Percentiles rank a stretch among this genome's conserved stretches.
Conservation (phyloP, 2,113 vertebrate species). For the Tamias sibiricus region DNA sequence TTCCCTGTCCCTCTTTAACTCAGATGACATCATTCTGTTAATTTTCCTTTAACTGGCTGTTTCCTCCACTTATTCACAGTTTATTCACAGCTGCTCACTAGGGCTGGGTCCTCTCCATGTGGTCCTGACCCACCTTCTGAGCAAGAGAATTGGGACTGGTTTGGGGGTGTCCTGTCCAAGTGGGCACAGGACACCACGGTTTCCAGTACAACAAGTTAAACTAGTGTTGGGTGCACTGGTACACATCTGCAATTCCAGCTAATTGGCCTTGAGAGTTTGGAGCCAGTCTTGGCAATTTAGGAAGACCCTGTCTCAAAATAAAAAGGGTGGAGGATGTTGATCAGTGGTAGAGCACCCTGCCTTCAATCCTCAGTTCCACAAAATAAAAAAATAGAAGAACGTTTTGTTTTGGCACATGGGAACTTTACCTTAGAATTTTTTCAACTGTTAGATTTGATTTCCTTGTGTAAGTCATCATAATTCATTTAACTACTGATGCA, state of each 20-base stretch:
- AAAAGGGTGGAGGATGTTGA: too few species aligned
- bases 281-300: too few species aligned
- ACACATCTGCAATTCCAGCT: too few species aligned
- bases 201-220: slow-evolving; percentile 69
- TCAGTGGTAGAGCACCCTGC: not conserved
- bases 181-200: slow-evolving; percentile 81
- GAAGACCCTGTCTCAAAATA: too few species aligned
- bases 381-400: not conserved
- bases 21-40: not conserved
- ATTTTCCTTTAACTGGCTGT: not conserved
- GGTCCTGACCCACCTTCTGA: slow-evolving; percentile 81
- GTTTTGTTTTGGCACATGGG: not conserved
- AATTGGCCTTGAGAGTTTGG: too few species aligned
- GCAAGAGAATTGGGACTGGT: slow-evolving; percentile 89
- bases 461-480: not conserved
- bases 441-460: not conserved
- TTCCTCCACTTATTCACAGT: not conserved
- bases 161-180: slow-evolving; percentile 89
- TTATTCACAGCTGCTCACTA: slow-evolving; percentile 64
- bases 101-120: slow-evolving; percentile 61
- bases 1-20: not conserved
- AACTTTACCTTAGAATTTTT: not conserved
- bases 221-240: too few species aligned
- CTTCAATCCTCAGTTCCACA: not conserved
- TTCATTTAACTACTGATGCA: not conserved